Evolutionary conservation across 2,797 vertebrate species (phyloP).

Genomic region (Heterohyrax brucei): DNA sequence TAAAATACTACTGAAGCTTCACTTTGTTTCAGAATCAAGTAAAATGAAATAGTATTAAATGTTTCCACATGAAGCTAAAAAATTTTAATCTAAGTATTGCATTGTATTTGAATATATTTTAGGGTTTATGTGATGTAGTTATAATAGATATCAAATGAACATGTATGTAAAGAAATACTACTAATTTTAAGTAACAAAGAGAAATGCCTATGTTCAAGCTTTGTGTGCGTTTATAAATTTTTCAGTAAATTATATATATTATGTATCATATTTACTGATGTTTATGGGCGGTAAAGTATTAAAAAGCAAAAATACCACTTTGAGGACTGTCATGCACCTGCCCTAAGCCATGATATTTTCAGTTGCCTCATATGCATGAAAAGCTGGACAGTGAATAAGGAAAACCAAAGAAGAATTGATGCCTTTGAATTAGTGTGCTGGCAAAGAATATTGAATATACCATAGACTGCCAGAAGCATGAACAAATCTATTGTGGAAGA

Average conservation of each 20-base stretch:
- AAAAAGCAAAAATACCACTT: no score
- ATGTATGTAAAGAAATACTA: background rate
- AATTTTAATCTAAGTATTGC: background rate
- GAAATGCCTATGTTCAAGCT: background rate
- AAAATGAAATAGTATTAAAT: slow-evolving; percentile 19
- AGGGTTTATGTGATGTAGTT: background rate
- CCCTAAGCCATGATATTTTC: no score
- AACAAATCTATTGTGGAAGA: no score
- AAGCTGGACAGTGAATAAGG: no score
- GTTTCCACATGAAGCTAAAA: slow-evolving; percentile 25
- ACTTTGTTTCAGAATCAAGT: slow-evolving; percentile 56
- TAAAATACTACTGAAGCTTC: background rate
- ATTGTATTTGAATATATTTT: background rate
- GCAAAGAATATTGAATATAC: no score
- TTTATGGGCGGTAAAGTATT: background rate
- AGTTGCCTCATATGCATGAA: no score
- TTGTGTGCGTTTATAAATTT: background rate
- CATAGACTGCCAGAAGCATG: no score
- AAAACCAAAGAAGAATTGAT: no score
- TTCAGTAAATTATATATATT: background rate
- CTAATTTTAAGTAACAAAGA: background rate
- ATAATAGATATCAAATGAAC: background rate
- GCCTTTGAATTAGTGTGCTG: no score
- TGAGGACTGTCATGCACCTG: no score
- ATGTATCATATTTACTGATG: background rate